Percentiles rank a stretch among this genome's conserved stretches.
Evolutionary conservation across 64 coral and sea anemone species (phyloP).

Genomic region (Cladopsammia gracilis): DNA sequence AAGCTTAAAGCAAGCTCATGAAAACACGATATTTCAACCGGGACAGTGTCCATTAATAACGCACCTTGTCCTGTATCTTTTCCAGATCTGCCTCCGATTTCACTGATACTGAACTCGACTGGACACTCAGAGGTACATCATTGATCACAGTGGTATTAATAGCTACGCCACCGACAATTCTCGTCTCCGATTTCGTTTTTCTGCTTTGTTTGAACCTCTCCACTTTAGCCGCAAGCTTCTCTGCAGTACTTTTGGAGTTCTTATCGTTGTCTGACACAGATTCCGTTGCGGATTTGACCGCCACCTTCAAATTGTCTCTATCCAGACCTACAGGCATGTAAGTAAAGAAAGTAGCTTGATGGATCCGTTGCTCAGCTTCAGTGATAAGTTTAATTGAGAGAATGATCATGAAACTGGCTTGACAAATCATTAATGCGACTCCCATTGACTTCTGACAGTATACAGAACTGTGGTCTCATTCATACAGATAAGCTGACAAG

Average conservation of each 20-base stretch:
- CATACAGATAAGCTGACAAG: no score
- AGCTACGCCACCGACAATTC: constrained; percentile 95
- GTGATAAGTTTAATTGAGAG: neutral
- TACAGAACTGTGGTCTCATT: no score
- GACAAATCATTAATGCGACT: no score
- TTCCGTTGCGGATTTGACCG: constrained; percentile 1
- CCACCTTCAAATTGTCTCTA: neutral
- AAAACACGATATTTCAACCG: no score
- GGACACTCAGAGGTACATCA: constrained; percentile 56
- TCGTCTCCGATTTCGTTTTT: constrained; percentile 87
- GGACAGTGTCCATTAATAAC: no score
- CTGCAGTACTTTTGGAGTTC: constrained; percentile 24
- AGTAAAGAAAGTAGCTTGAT: neutral
- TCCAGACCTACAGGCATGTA: neutral
- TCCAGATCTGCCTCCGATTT: constrained; percentile 39
- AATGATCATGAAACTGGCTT: no score
- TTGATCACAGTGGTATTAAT: constrained; percentile 65
- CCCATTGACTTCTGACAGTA: no score
- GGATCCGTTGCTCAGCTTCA: neutral
- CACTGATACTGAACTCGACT: constrained; percentile 75
- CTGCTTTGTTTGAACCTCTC: constrained; percentile 72
- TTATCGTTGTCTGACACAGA: constrained; percentile 22
- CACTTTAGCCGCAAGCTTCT: constrained; percentile 47
- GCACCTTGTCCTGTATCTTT: constrained; percentile 46
- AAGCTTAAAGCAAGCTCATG: no score